Conservation (phyloP, 2,113 vertebrate genomes). For the Nannospalax galili region DNA sequence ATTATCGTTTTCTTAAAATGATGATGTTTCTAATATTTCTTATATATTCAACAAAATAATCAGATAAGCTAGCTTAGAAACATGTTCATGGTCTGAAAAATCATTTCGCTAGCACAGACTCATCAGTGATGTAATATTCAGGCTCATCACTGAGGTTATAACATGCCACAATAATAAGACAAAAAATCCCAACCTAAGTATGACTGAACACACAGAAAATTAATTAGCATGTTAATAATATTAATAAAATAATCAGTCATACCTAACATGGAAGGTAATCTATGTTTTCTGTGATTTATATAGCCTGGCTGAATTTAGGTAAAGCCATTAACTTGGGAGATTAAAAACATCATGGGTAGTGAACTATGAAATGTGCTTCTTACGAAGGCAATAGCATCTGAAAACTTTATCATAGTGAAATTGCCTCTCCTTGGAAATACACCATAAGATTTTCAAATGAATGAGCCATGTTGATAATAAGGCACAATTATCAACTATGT, state of each 20-base stretch:
- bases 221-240: constrained; percentile 15
- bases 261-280: constrained; percentile 19
- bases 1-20: constrained; percentile 63
- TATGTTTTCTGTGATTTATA: constrained; percentile 54
- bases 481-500: constrained; percentile 10
- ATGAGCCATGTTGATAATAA: not conserved
- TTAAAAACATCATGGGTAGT: constrained; percentile 69
- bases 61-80: constrained; percentile 18
- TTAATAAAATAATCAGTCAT: constrained; percentile 55
- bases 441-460: constrained; percentile 4
- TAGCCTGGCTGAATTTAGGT: constrained; percentile 54
- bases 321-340: constrained; percentile 72
- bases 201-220: not conserved
- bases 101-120: constrained; percentile 25
- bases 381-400: constrained; percentile 25
- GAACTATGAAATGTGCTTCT: constrained; percentile 72
- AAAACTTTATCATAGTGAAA: constrained; percentile 59
- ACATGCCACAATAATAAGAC: not conserved
- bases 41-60: constrained; percentile 61
- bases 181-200: constrained; percentile 1
- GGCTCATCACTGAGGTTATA: not conserved
- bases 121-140: not conserved
- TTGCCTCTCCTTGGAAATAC: constrained; percentile 30
- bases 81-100: constrained; percentile 44
- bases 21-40: constrained; percentile 46